phyloP scores from a whole-genome alignment of 2,797 vertebrate species.

The Manis crassicaudata region DNA sequence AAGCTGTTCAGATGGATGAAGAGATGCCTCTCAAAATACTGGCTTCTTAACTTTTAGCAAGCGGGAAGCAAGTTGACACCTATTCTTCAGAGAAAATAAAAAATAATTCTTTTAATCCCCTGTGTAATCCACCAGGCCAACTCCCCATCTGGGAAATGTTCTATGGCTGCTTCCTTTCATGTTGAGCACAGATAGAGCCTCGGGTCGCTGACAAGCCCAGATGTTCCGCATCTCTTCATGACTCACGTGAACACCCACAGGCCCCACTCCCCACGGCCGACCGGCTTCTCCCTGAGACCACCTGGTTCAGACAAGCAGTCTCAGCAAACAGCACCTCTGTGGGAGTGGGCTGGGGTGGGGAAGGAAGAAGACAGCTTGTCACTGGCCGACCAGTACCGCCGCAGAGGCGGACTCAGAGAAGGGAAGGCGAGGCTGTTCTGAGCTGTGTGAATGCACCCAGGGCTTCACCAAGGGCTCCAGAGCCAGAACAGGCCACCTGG shows the following conservation, averaged over 20 bases:
- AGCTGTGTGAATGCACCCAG: constrained; percentile 33
- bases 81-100: background rate
- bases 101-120: constrained; percentile 34
- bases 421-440: background rate
- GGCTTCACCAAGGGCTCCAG: background rate
- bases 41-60: background rate
- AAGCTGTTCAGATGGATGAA: background rate
- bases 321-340: constrained; percentile 77
- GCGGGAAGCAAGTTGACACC: background rate
- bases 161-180: constrained; percentile 54
- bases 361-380: constrained; percentile 46
- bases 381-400: background rate
- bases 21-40: background rate
- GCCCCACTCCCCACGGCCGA: constrained; percentile 79
- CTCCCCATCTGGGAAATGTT: constrained; percentile 65
- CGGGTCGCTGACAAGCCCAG: constrained; percentile 87
- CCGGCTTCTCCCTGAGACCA: constrained; percentile 82
- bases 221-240: constrained; percentile 85
- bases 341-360: background rate
- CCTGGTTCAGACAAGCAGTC: constrained; percentile 81
- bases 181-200: constrained; percentile 72
- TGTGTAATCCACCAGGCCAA: background rate
- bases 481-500: background rate
- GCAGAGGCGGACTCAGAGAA: background rate
- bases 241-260: constrained; percentile 88